Conservation (phyloP, 1,140 invertebrate genomes). For the Notospermus geniculatus region DNA sequence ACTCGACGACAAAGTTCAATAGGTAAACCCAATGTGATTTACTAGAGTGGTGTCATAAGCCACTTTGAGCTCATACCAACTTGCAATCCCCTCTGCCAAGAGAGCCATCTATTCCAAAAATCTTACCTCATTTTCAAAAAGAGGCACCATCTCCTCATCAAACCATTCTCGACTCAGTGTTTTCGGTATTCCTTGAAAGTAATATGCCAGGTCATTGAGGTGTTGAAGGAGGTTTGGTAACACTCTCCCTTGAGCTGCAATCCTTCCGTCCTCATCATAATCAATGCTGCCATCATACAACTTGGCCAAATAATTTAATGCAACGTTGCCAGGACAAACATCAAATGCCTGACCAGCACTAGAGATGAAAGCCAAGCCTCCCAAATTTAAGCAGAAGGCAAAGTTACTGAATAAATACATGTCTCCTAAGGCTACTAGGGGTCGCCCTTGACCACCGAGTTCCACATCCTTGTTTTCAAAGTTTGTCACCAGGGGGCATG, state of each 20-base stretch:
- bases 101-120: neutral
- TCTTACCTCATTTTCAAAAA: constrained; percentile 27
- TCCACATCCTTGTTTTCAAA: constrained; percentile 46
- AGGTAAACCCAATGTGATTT: too few relatives aligned
- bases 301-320: constrained; percentile 41
- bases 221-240: constrained; percentile 27
- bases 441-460: constrained; percentile 50
- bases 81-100: too few relatives aligned
- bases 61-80: constrained; percentile 26
- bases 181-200: constrained; percentile 35
- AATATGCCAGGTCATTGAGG: constrained; percentile 36
- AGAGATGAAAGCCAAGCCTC: constrained; percentile 50
- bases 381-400: constrained; percentile 48
- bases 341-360: constrained; percentile 36
- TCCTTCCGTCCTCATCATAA: constrained; percentile 37
- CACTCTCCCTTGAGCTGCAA: constrained; percentile 35
- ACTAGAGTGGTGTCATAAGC: too few relatives aligned
- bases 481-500: constrained; percentile 37
- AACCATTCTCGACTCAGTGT: constrained; percentile 43
- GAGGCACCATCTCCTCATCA: constrained; percentile 31
- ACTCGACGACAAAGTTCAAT: too few relatives aligned
- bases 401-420: constrained; percentile 35
- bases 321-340: constrained; percentile 42
- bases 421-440: constrained; percentile 45
- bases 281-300: constrained; percentile 19